A percentile compares a stretch with the other conserved stretches of the same genome.
Evolutionary conservation across 2,113 vertebrate species (phyloP).

Genomic region (Perca schrenkii): DNA sequence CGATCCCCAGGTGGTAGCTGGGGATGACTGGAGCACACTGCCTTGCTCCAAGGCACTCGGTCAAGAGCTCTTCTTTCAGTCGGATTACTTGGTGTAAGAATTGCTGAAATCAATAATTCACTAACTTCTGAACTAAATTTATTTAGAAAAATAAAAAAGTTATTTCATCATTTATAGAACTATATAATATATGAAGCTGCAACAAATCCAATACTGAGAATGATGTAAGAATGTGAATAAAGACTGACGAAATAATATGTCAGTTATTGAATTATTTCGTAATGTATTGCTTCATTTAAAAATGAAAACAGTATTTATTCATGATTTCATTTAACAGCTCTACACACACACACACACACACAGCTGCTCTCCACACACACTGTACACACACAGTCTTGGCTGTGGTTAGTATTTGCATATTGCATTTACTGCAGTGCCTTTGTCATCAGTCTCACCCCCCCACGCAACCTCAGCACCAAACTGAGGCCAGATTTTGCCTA

Average conservation of each 20-base stretch:
- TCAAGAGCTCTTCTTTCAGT: not conserved
- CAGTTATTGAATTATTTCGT: slow-evolving; percentile 9
- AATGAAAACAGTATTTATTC: not conserved
- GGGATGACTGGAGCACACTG: not conserved
- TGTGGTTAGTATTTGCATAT: slow-evolving; percentile 27
- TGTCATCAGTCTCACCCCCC: slow-evolving; percentile 33
- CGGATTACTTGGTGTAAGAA: not conserved
- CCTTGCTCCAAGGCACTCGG: not conserved
- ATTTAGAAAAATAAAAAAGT: not conserved
- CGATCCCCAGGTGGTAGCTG: no score
- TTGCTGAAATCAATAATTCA: not conserved
- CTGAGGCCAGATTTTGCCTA: slow-evolving; percentile 22
- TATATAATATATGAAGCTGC: no score
- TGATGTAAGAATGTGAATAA: slow-evolving; percentile 16
- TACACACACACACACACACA: not conserved
- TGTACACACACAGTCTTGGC: slow-evolving; percentile 2
- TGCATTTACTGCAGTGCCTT: slow-evolving; percentile 38
- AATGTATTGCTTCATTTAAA: slow-evolving; percentile 36
- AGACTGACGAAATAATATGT: not conserved
- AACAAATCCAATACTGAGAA: not conserved
- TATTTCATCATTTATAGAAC: slow-evolving; percentile 1
- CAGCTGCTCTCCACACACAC: slow-evolving; percentile 15
- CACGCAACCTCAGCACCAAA: not conserved
- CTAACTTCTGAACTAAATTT: not conserved
- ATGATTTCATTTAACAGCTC: slow-evolving; percentile 4